A percentile compares a stretch with the other conserved stretches of the same genome.
These are phyloP conservation scores for Syndactyla subalaris DNA, from an alignment of 2,797 vertebrate genomes.

Conservation along the genomic window DNA sequence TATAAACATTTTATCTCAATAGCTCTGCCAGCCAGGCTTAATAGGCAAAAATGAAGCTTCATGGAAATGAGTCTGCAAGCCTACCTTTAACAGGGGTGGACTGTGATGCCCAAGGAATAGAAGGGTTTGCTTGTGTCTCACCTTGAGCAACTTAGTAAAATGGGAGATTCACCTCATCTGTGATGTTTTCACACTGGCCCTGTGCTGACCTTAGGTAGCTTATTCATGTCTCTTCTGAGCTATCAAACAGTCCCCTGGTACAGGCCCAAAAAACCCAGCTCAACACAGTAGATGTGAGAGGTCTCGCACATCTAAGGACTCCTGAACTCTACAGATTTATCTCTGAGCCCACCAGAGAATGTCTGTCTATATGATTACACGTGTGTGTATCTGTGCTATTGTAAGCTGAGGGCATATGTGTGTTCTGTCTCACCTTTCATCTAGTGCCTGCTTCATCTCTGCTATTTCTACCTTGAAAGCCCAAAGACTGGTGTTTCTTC, in stretches of 20 bases:
- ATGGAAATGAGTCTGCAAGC: background rate
- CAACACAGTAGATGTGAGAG: background rate
- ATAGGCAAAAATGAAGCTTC: background rate
- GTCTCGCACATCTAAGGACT: background rate
- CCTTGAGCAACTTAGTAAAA: background rate
- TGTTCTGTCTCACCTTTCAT: slow-evolving; percentile 7
- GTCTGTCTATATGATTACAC: background rate
- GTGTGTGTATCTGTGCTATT: background rate
- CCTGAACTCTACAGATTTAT: background rate
- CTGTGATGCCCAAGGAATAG: background rate
- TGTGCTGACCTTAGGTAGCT: background rate
- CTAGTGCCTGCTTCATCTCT: background rate
- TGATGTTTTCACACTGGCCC: background rate
- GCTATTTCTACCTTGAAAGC: slow-evolving; percentile 5
- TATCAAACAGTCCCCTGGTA: background rate
- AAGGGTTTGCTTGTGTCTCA: background rate
- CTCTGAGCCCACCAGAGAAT: background rate
- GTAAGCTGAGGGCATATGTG: background rate
- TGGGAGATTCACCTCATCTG: background rate
- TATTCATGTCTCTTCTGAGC: background rate
- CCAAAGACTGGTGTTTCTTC: background rate
- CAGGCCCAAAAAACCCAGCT: background rate
- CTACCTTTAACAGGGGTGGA: background rate
- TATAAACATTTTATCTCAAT: background rate
- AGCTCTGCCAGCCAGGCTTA: background rate